phyloP scores from a whole-genome alignment of 37 sponge, comb jelly and placozoan genomes.

The Chondrosia reniformis region DNA sequence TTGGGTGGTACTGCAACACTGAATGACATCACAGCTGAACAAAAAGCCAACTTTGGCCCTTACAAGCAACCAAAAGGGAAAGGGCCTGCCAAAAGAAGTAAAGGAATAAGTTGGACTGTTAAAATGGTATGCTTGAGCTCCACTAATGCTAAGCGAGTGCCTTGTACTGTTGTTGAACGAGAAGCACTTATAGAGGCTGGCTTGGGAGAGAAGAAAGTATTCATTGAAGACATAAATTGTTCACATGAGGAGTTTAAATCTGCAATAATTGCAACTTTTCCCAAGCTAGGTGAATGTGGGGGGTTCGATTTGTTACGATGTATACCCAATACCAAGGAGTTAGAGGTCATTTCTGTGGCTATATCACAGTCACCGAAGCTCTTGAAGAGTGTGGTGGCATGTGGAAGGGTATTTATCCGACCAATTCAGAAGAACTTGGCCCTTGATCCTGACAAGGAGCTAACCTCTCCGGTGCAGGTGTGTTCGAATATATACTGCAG shows the following conservation, averaged over 20 bases:
- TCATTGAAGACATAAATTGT: slow-evolving; percentile 24
- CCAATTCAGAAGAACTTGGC: slow-evolving; percentile 37
- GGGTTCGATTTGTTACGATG: slow-evolving; percentile 46
- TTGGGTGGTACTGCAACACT: no score
- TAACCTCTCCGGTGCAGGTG: no score
- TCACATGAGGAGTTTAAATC: slow-evolving; percentile 17
- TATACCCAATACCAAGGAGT: slow-evolving; percentile 14
- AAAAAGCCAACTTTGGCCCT: slow-evolving; percentile 8
- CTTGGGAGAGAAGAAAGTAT: slow-evolving; percentile 23
- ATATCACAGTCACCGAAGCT: slow-evolving; percentile 11
- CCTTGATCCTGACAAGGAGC: no score
- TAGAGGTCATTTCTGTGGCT: slow-evolving; percentile 21
- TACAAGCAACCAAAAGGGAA: background rate
- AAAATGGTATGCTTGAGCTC: slow-evolving; percentile 24
- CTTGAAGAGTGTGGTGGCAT: slow-evolving; percentile 17
- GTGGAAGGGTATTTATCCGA: slow-evolving; percentile 26
- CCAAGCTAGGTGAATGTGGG: slow-evolving; percentile 19
- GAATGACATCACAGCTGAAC: background rate
- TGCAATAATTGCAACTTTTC: slow-evolving; percentile 5
- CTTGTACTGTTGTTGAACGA: slow-evolving; percentile 11
- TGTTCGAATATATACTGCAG: no score
- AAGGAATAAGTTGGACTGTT: slow-evolving; percentile 19
- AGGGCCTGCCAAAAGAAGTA: background rate
- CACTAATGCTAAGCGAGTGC: background rate
- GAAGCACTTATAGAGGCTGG: slow-evolving; percentile 26